Conservation (phyloP, 2,797 vertebrate species). For the Ctenopoma kingsleyae region DNA sequence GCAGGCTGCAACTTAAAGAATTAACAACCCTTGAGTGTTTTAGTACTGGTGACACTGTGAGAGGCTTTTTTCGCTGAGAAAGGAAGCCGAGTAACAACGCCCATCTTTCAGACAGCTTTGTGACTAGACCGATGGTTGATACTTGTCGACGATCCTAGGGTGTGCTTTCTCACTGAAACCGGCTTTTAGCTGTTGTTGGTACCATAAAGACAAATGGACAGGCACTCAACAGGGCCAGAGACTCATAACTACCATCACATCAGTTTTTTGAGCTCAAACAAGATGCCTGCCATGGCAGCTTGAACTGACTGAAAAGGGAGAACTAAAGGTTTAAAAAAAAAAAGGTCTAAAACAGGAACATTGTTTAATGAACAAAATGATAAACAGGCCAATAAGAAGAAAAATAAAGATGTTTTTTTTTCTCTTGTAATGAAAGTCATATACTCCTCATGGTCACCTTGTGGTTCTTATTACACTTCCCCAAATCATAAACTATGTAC, state of each 20-base stretch:
- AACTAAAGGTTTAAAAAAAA: slow-evolving; percentile 40
- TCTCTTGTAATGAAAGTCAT: slow-evolving; percentile 73
- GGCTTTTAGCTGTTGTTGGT: slow-evolving; percentile 64
- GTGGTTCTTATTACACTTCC: slow-evolving; percentile 61
- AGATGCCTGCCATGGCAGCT: slow-evolving; percentile 52
- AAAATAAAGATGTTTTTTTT: slow-evolving; percentile 34
- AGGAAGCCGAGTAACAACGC: slow-evolving; percentile 40
- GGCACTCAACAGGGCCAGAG: slow-evolving; percentile 56
- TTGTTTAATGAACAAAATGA: slow-evolving; percentile 64
- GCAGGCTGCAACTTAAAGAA: slow-evolving; percentile 53
- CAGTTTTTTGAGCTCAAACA: slow-evolving; percentile 51
- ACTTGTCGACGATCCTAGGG: slow-evolving; percentile 16
- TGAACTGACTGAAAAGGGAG: slow-evolving; percentile 39
- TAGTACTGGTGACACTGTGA: slow-evolving; percentile 53
- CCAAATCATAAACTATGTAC: slow-evolving; percentile 70
- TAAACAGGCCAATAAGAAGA: slow-evolving; percentile 60
- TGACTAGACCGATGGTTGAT: slow-evolving; percentile 26
- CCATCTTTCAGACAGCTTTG: slow-evolving; percentile 55
- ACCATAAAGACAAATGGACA: slow-evolving; percentile 74
- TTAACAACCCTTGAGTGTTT: slow-evolving; percentile 45
- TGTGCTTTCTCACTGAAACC: slow-evolving; percentile 51
- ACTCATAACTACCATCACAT: slow-evolving; percentile 49
- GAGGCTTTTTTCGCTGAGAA: slow-evolving; percentile 54
- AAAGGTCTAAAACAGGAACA: slow-evolving; percentile 52
- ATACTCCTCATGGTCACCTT: slow-evolving; percentile 67